Conservation (phyloP, 2,113 vertebrate genomes). For the Carassius gibelio region DNA sequence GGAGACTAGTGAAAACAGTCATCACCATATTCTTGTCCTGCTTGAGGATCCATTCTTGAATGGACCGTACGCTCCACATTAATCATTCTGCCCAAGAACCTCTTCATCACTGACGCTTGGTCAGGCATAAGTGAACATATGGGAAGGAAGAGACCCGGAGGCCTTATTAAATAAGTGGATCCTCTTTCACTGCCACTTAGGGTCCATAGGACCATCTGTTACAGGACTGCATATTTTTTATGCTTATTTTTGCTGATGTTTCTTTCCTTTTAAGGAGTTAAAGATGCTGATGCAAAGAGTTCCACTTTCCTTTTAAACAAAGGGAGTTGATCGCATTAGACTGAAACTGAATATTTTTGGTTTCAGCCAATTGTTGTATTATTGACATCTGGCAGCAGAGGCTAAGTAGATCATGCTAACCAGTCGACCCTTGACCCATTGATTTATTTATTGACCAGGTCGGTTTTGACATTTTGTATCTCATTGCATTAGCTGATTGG, state of each 20-base stretch:
- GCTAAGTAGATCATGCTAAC: not conserved
- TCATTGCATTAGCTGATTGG: not conserved
- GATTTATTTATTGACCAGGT: not conserved
- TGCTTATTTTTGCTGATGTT: slow-evolving; percentile 42
- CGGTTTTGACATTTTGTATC: not conserved
- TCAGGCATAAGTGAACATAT: slow-evolving; percentile 35
- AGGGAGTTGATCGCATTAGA: not conserved
- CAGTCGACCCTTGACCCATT: not conserved
- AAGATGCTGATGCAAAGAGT: not conserved
- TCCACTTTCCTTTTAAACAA: not conserved
- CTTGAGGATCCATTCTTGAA: slow-evolving; percentile 33
- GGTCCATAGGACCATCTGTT: slow-evolving; percentile 40
- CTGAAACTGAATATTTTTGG: too few species aligned
- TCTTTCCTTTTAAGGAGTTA: slow-evolving; percentile 1
- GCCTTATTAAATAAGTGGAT: slow-evolving; percentile 34
- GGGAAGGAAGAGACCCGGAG: slow-evolving; percentile 24
- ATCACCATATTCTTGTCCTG: slow-evolving; percentile 19
- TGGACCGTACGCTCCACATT: slow-evolving; percentile 19
- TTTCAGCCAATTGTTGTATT: too few species aligned
- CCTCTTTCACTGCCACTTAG: slow-evolving; percentile 19
- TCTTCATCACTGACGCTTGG: slow-evolving; percentile 28
- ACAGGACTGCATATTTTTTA: slow-evolving; percentile 31
- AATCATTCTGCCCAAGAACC: slow-evolving; percentile 5
- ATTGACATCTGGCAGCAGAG: too few species aligned
- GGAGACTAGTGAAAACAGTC: slow-evolving; percentile 21